Evolutionary conservation across 2,888 invertebrate genomes (phyloP).

Genomic region (Sturmia bella): DNA sequence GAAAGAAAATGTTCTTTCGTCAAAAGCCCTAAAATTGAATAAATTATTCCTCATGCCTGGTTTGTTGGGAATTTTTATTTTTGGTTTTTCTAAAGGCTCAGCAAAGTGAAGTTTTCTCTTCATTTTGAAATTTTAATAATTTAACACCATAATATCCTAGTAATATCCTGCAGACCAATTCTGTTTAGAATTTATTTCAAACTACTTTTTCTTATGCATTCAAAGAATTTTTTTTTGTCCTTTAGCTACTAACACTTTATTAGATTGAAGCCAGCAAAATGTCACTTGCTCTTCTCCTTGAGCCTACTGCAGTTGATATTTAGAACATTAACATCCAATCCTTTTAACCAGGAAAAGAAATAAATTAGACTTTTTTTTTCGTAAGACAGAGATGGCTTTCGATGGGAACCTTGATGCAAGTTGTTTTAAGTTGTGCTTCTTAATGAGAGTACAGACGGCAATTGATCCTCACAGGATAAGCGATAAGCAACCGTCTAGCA

Average conservation of each 20-base stretch:
- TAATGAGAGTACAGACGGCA: too few species aligned
- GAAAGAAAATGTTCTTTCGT: too few species aligned
- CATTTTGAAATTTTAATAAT: slow-evolving; percentile 51
- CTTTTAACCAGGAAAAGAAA: slow-evolving; percentile 40
- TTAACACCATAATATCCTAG: slow-evolving; percentile 68
- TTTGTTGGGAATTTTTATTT: too few species aligned
- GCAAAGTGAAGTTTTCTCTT: background rate
- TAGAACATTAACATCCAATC: slow-evolving; percentile 62
- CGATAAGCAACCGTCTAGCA: too few species aligned
- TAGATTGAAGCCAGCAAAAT: background rate
- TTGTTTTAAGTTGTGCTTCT: background rate
- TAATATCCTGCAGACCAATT: slow-evolving; percentile 67
- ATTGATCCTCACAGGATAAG: too few species aligned
- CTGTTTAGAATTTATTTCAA: slow-evolving; percentile 64
- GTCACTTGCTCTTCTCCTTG: slow-evolving; percentile 33
- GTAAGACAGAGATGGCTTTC: background rate
- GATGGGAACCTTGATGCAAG: background rate
- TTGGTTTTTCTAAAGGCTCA: too few species aligned
- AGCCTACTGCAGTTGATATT: slow-evolving; percentile 68
- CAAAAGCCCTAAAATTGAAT: too few species aligned
- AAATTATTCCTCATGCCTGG: too few species aligned
- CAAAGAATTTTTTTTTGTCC: background rate
- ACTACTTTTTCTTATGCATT: slow-evolving; percentile 16
- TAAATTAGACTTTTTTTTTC: background rate
- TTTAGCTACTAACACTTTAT: background rate